Conservation (phyloP, 2,888 invertebrate genomes). For the Polyommatus iphigenia region DNA sequence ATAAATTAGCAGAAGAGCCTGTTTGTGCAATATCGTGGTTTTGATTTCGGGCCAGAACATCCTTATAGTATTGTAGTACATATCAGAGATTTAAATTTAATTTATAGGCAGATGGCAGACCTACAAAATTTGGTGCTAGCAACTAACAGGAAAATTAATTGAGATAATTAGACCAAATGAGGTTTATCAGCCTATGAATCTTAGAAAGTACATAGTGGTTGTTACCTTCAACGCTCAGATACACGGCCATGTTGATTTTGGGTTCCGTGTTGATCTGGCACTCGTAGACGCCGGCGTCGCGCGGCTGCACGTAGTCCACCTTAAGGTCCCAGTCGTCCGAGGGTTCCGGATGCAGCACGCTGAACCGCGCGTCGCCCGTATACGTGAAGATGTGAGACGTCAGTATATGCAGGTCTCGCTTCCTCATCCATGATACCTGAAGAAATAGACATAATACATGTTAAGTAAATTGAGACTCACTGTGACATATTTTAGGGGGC, state of each 20-base stretch:
- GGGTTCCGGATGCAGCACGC: conserved; percentile 89
- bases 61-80: no score
- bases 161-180: no score
- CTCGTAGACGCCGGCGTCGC: conserved; percentile 92
- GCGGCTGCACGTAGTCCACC: conserved; percentile 90
- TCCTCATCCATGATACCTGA: conserved; percentile 91
- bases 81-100: no score
- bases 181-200: no score
- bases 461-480: neutral
- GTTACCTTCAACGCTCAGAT: conserved; percentile 89
- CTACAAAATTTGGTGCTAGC: no score
- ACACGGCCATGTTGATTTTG: conserved; percentile 91
- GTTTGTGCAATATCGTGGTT: no score
- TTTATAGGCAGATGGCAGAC: no score
- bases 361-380: conserved; percentile 92
- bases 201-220: neutral
- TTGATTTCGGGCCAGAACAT: no score
- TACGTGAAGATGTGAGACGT: conserved; percentile 90
- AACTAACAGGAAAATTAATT: no score
- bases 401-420: conserved; percentile 90
- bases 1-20: no score
- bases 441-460: neutral
- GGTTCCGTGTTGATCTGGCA: conserved; percentile 95
- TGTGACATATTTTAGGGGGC: no score
- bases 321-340: conserved; percentile 93